phyloP scores from a whole-genome alignment of 2,113 vertebrate genomes.

The Equus przewalskii region DNA sequence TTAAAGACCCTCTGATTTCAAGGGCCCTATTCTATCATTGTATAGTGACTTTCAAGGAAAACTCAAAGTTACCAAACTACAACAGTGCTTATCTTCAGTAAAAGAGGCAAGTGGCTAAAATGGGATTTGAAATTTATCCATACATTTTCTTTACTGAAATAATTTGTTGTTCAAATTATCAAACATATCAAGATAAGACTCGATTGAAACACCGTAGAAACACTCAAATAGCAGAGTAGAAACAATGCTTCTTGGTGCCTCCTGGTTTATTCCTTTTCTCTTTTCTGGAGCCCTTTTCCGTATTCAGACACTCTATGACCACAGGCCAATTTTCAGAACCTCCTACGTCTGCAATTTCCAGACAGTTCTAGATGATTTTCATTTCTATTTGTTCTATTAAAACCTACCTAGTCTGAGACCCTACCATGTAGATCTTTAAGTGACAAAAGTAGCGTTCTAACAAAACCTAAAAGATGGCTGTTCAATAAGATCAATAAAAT shows the following conservation, averaged over 20 bases:
- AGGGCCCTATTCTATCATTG: background rate
- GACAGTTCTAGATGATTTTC: background rate
- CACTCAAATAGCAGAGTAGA: background rate
- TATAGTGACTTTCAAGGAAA: slow-evolving; percentile 5
- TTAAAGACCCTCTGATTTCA: background rate
- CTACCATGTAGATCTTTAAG: background rate
- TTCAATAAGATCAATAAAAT: background rate
- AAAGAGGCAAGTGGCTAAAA: background rate
- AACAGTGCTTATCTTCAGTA: background rate
- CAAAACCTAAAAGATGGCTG: background rate
- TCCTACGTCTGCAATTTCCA: background rate
- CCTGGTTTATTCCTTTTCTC: background rate
- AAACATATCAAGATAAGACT: background rate
- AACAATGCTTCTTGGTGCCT: background rate
- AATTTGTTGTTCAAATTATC: background rate
- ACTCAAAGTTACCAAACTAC: background rate
- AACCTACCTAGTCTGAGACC: background rate
- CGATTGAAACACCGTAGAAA: background rate
- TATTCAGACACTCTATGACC: background rate
- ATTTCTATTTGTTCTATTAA: background rate
- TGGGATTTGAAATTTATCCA: slow-evolving; percentile 1
- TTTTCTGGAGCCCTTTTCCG: background rate
- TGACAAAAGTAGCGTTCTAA: background rate
- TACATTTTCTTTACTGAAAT: background rate
- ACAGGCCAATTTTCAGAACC: background rate